Evolutionary conservation across 1,140 invertebrate species (phyloP).

Genomic region (Drosophila gunungcola): DNA sequence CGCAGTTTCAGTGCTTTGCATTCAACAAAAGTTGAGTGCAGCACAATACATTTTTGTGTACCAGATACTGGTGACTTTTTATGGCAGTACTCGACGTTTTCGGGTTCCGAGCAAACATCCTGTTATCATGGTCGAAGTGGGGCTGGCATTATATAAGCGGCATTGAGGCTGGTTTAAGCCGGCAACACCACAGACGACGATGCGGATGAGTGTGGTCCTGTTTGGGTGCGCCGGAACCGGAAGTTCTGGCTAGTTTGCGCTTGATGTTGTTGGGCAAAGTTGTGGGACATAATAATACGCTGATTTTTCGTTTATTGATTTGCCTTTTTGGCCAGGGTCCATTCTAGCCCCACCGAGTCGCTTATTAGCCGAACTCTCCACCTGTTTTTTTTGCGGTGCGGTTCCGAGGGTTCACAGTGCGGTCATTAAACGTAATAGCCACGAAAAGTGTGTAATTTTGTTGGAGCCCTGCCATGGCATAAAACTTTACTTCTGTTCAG

Average conservation of each 20-base stretch:
- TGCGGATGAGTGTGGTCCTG: conserved; percentile 31
- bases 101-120: conserved; percentile 58
- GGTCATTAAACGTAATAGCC: conserved; percentile 76
- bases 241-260: conserved; percentile 81
- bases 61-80: conserved; percentile 55
- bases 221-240: conserved; percentile 70
- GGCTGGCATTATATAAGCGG: conserved; percentile 74
- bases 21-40: conserved; percentile 52
- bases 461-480: conserved; percentile 49
- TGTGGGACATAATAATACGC: conserved; percentile 59
- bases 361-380: conserved; percentile 61
- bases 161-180: conserved; percentile 65
- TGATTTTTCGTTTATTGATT: conserved; percentile 81
- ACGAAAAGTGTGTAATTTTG: conserved; percentile 72
- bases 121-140: conserved; percentile 67
- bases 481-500: conserved; percentile 57
- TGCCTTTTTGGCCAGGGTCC: conserved; percentile 27
- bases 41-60: conserved; percentile 48
- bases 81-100: conserved; percentile 35
- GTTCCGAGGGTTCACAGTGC: conserved; percentile 16
- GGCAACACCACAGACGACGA: conserved; percentile 57
- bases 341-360: conserved; percentile 35
- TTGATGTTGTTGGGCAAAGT: conserved; percentile 66
- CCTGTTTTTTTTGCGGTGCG: conserved; percentile 10
- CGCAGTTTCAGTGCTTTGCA: background rate